Conservation (phyloP, 2,888 invertebrate species). For the Limnephilus rhombicus region DNA sequence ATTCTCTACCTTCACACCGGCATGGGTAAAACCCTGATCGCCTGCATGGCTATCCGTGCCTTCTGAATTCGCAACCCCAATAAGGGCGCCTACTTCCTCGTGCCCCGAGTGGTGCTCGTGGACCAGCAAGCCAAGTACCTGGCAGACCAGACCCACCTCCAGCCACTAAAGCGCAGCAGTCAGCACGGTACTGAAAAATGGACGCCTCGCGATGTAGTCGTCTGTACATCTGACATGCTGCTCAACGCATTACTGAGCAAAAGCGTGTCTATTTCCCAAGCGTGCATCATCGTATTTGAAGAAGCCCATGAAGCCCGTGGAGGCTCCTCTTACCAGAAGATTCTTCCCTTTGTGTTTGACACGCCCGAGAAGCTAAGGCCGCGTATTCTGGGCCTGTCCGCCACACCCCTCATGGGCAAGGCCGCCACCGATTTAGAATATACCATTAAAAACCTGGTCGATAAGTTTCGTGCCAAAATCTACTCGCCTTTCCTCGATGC, state of each 20-base stretch:
- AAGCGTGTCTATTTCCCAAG: not conserved
- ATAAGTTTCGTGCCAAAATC: not conserved
- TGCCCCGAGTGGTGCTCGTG: not conserved
- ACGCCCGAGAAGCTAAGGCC: not conserved
- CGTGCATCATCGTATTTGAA: not conserved
- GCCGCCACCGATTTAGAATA: not conserved
- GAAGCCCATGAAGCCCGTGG: not conserved
- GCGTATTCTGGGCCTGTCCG: not conserved
- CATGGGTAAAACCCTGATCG: not conserved
- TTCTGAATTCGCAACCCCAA: not conserved
- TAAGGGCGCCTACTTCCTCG: not conserved
- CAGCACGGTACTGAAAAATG: not conserved
- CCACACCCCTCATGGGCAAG: not conserved
- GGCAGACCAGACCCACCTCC: not conserved
- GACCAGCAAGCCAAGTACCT: not conserved
- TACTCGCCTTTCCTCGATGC: not conserved
- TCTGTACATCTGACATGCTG: not conserved
- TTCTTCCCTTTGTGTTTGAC: not conserved
- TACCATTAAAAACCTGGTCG: not conserved
- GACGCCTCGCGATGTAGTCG: not conserved
- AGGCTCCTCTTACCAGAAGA: not conserved
- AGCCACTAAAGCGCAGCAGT: not conserved
- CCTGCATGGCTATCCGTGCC: not conserved
- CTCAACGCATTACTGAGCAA: not conserved
- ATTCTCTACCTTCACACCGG: not conserved